These are phyloP conservation scores for Bombyx mori DNA, from an alignment of 1,140 invertebrate species.

Conservation along the genomic window ASM3026992v2 NC_085110.1:10087501-10088000, in stretches of 20 bases:
- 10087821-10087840: constrained; percentile 58
- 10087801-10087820: constrained; percentile 67
- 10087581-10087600: constrained; percentile 73
- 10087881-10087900: background rate
- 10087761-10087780: constrained; percentile 72
- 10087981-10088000: too few relatives aligned
- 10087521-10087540: constrained; percentile 73
- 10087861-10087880: background rate
- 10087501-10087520: constrained; percentile 65
- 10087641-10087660: constrained; percentile 52
- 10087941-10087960: too few relatives aligned
- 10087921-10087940: too few relatives aligned
- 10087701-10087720: constrained; percentile 70
- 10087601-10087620: constrained; percentile 68
- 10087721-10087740: constrained; percentile 71
- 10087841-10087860: constrained; percentile 10
- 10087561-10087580: constrained; percentile 73
- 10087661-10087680: constrained; percentile 55
- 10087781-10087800: constrained; percentile 65
- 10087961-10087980: too few relatives aligned
- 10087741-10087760: constrained; percentile 69
- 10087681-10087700: constrained; percentile 37
- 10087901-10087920: background rate
- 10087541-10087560: constrained; percentile 74
- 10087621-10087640: constrained; percentile 69